Evolutionary conservation across 2,888 invertebrate genomes (phyloP), one percentile per base, ranked within the genome.

Genomic region (Drosophila longiperda): DNA sequence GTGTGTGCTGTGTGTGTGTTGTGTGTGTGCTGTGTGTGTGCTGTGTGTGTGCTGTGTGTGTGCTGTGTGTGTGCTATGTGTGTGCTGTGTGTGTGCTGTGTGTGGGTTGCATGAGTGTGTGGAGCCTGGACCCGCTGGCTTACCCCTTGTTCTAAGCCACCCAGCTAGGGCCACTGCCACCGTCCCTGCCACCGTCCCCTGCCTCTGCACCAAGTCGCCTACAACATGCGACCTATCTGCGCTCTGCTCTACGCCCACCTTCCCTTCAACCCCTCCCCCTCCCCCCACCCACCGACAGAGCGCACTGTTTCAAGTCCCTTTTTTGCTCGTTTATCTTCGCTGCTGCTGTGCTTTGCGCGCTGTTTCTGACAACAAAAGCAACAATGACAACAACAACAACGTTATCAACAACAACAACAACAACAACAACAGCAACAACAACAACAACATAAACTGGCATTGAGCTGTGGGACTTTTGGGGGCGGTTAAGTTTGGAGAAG

Each of bases 241-340:
- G 26, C 55, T 45, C 29, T 50, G 34, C 40, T 54, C 38, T 26
- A 38, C 36, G 55, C 11, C 15, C 5, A 29, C 17, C n/a, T n/a
- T 3, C 12, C 8, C 26, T 26, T 26, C 26, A 26, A 1, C 23
- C 0, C 2, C 26, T 2, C 26, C 26, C 26, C 1, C 26, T 1
- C 26, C 26, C 26, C 26, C 26, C 26, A 2, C n/a, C n/a, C n/a
- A n/a, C n/a, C n/a, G n/a, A n/a, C n/a, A n/a, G n/a, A n/a, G n/a
- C 26, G 26, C 32, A n/a, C 29, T 49, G 20, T 9, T 17, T 23
- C 36, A 11, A 9, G 8, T 40, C 26, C 34, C n/a, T 55, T 61
- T 54, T 69, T 45, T 61, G 69, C 66, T 78, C 79, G 82, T 67
- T 74, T 62, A 74, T 79, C 71, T 75, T 78, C 36, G 70, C 79